These are phyloP conservation scores for Amblyornis subalaris DNA, from an alignment of 2,113 vertebrate species.

Conservation along the genomic window DNA sequence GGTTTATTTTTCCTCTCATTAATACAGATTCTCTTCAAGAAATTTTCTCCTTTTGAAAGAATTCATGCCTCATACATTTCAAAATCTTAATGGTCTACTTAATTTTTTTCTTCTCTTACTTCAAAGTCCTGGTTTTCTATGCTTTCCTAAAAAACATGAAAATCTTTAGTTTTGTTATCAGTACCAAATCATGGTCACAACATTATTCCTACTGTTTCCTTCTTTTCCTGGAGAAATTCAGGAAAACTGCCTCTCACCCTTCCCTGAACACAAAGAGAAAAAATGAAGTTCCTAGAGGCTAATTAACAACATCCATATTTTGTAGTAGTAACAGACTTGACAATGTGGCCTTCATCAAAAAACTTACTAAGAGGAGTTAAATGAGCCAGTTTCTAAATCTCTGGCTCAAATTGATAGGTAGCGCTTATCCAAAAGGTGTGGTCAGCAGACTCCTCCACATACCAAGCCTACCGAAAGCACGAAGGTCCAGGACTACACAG, in stretches of 20 bases:
- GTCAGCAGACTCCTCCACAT: not conserved
- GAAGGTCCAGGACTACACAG: not conserved
- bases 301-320: not conserved
- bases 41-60: not conserved
- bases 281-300: not conserved
- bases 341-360: not conserved
- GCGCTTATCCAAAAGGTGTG: not conserved
- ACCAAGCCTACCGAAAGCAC: not conserved
- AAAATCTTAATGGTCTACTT: not conserved
- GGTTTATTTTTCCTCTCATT: not conserved
- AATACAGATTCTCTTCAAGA: not conserved
- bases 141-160: not conserved
- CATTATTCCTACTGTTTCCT: not conserved
- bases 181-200: fast-evolving
- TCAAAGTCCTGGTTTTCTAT: not conserved
- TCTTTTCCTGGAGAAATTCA: not conserved
- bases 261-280: not conserved
- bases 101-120: not conserved
- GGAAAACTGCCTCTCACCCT: not conserved
- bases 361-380: not conserved
- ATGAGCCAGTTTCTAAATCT: not conserved
- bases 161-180: not conserved
- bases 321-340: not conserved
- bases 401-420: not conserved
- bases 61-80: not conserved